Percentiles rank a stretch among this genome's conserved stretches.
Evolutionary conservation across 2,888 invertebrate species (phyloP).

Genomic region (Eretmocerus hayati): DNA sequence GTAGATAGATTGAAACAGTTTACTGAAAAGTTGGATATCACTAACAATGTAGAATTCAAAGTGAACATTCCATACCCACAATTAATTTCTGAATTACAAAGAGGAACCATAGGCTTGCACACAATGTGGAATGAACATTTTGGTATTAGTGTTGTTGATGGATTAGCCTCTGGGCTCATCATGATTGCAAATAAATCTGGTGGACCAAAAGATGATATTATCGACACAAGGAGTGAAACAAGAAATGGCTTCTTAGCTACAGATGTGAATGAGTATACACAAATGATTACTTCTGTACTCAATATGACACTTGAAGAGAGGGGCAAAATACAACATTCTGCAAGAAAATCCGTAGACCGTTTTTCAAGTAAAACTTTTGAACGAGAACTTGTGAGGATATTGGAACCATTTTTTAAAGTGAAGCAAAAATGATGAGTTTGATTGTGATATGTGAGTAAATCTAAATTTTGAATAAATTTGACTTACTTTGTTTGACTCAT

Average conservation of each 20-base stretch:
- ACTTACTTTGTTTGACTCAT: not conserved
- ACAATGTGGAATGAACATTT: constrained; percentile 99
- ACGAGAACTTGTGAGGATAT: constrained; percentile 66
- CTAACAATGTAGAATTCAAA: constrained; percentile 79
- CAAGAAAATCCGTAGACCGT: constrained; percentile 77
- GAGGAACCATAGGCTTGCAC: constrained; percentile 79
- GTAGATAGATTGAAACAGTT: constrained; percentile 77
- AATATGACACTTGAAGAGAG: constrained; percentile 57
- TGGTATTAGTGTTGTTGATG: constrained; percentile 94
- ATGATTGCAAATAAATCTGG: constrained; percentile 91
- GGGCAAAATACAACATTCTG: constrained; percentile 61
- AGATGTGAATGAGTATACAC: constrained; percentile 72
- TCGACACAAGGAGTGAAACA: constrained; percentile 64
- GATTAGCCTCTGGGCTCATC: constrained; percentile 94
- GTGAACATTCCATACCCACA: constrained; percentile 80
- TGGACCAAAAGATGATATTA: constrained; percentile 83
- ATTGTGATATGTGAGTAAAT: not conserved
- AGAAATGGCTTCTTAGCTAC: constrained; percentile 76
- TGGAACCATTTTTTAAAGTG: constrained; percentile 58
- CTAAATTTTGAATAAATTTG: not conserved
- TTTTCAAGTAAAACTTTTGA: constrained; percentile 82
- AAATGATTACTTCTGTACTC: constrained; percentile 63
- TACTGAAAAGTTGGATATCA: constrained; percentile 73
- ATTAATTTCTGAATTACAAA: constrained; percentile 66
- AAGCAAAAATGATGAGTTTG: constrained; percentile 14